phyloP scores from a whole-genome alignment of 2,888 invertebrate genomes.

The Calliopum simillimum region DNA sequence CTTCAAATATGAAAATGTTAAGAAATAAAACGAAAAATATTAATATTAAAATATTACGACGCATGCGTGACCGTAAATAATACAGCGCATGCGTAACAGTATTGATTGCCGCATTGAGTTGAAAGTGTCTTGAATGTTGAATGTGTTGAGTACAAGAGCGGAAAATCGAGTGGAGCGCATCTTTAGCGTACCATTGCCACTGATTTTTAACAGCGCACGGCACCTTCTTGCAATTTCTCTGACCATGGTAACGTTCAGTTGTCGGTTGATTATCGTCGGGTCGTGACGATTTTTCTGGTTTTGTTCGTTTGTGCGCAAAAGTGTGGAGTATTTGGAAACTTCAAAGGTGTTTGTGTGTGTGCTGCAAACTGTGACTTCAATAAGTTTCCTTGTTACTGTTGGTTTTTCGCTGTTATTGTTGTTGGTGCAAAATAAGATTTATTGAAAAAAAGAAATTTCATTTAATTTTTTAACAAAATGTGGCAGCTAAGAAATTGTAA shows the following conservation, averaged over 20 bases:
- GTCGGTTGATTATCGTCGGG: constrained; percentile 58
- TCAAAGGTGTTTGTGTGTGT: background rate
- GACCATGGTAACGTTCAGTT: constrained; percentile 54
- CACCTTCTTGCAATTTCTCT: constrained; percentile 61
- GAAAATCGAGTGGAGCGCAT: background rate
- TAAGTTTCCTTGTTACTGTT: background rate
- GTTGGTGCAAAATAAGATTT: background rate
- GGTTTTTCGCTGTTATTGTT: background rate
- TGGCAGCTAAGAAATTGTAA: background rate
- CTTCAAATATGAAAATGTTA: background rate
- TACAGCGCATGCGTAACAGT: background rate
- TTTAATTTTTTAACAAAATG: constrained; percentile 12
- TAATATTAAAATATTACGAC: background rate
- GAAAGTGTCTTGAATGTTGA: constrained; percentile 39
- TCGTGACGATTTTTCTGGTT: constrained; percentile 57
- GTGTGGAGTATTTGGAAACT: background rate
- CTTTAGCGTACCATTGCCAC: constrained; percentile 1
- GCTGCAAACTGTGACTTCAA: background rate
- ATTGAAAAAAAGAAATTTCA: background rate
- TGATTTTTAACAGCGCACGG: constrained; percentile 32
- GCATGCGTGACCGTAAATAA: constrained; percentile 7
- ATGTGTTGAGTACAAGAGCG: no score
- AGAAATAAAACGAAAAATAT: background rate
- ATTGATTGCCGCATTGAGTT: constrained; percentile 4
- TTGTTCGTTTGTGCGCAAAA: background rate